Evolutionary conservation across 1,140 invertebrate species (phyloP).

Genomic region (Drosophila pachea): DNA sequence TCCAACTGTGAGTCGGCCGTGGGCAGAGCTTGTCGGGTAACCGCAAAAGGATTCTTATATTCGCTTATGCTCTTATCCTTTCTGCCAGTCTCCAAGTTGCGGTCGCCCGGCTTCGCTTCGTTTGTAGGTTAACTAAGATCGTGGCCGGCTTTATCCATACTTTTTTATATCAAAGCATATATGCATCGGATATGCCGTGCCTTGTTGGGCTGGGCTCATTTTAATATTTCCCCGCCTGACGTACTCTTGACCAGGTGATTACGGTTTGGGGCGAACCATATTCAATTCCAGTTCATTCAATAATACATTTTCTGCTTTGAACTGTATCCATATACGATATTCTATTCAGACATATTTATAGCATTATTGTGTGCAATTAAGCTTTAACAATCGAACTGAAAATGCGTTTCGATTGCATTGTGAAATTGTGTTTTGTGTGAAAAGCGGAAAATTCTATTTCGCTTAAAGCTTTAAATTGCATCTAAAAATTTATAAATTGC

Average conservation of each 20-base stretch:
- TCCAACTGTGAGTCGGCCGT: slow-evolving; percentile 3
- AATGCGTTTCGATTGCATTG: slow-evolving; percentile 2
- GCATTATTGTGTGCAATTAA: slow-evolving; percentile 2
- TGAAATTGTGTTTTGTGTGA: neutral
- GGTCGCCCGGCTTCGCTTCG: slow-evolving; percentile 48
- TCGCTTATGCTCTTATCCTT: slow-evolving; percentile 21
- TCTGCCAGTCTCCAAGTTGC: slow-evolving; percentile 33
- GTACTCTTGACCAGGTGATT: slow-evolving; percentile 51
- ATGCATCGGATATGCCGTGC: neutral
- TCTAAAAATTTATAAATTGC: neutral
- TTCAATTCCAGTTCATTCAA: slow-evolving; percentile 14
- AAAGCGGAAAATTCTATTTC: neutral
- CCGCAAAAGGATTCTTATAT: slow-evolving; percentile 61
- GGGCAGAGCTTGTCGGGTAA: slow-evolving; percentile 26
- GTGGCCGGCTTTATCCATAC: slow-evolving; percentile 4
- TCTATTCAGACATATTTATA: neutral
- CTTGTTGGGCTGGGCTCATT: slow-evolving; percentile 41
- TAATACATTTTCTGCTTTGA: neutral
- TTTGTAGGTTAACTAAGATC: slow-evolving; percentile 14
- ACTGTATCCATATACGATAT: neutral
- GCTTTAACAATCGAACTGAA: neutral
- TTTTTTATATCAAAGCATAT: neutral
- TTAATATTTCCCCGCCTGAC: slow-evolving; percentile 43
- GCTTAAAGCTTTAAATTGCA: neutral
- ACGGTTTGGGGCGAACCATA: slow-evolving; percentile 14